phyloP scores from a whole-genome alignment of 2,113 vertebrate species.

The Cheilinus undulatus region DNA sequence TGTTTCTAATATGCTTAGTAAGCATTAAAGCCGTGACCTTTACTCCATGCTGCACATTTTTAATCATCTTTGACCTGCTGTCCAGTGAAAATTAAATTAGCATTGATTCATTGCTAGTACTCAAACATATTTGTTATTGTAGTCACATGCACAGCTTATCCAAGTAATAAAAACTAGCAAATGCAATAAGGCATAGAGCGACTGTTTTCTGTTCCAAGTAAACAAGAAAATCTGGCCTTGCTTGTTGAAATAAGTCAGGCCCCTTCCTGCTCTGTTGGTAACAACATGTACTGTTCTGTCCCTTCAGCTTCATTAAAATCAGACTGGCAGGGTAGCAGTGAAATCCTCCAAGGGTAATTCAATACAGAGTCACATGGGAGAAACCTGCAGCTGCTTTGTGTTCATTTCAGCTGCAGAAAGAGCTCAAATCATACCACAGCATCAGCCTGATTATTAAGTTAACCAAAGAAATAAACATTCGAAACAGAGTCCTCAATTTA shows the following conservation, averaged over 20 bases:
- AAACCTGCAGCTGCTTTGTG: background rate
- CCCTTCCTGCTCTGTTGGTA: background rate
- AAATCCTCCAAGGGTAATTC: constrained; percentile 21
- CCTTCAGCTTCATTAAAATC: constrained; percentile 22
- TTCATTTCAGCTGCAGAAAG: background rate
- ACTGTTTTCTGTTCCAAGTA: background rate
- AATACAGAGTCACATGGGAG: background rate
- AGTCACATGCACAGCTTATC: background rate
- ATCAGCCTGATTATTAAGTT: background rate
- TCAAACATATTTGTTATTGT: too few relatives aligned
- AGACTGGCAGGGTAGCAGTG: background rate
- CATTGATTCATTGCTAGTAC: too few relatives aligned
- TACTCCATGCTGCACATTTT: too few relatives aligned
- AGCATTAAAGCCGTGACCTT: too few relatives aligned
- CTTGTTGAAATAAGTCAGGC: constrained; percentile 8
- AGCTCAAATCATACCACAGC: background rate
- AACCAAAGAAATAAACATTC: too few relatives aligned
- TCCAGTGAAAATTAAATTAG: too few relatives aligned
- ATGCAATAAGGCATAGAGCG: background rate
- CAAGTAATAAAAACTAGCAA: background rate
- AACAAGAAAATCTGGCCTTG: background rate
- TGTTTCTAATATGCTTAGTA: too few relatives aligned
- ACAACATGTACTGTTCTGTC: constrained; percentile 17
- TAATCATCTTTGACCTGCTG: too few relatives aligned
- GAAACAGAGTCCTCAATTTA: too few relatives aligned